Evolutionary conservation across 92 coral and sea anemone genomes (phyloP).

Genomic region (Palythoa caribaeorum): DNA sequence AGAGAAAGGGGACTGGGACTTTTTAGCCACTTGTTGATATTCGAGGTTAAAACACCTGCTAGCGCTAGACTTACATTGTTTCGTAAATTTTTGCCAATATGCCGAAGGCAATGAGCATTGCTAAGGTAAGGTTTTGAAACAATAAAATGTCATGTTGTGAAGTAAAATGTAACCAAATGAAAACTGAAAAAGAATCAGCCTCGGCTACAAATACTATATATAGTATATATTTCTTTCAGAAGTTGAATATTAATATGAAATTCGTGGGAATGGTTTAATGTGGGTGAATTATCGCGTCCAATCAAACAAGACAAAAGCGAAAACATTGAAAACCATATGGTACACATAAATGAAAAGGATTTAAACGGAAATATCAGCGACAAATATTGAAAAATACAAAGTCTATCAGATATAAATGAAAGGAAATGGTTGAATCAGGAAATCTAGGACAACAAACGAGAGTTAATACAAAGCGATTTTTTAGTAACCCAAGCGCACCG

Average conservation of each 20-base stretch:
- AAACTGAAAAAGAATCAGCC: background rate
- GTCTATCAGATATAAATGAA: background rate
- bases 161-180: background rate
- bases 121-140: background rate
- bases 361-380: slow-evolving; percentile 18
- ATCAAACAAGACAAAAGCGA: background rate
- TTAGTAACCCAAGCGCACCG: background rate
- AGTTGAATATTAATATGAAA: background rate
- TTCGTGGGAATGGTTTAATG: background rate
- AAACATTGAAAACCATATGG: slow-evolving; percentile 21
- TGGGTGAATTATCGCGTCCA: background rate
- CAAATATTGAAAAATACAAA: background rate
- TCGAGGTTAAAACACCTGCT: slow-evolving; percentile 1
- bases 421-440: slow-evolving; percentile 27
- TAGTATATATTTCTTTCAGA: background rate
- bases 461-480: background rate
- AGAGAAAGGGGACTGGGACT: too few relatives aligned
- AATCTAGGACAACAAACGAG: background rate
- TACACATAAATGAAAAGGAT: slow-evolving; percentile 16
- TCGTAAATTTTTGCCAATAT: background rate
- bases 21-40: background rate
- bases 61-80: background rate
- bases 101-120: background rate
- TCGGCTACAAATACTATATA: background rate
- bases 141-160: background rate